Base-by-base conservation (phyloP, 2,113 vertebrate species). In the Paedocypris sp. region DNA sequence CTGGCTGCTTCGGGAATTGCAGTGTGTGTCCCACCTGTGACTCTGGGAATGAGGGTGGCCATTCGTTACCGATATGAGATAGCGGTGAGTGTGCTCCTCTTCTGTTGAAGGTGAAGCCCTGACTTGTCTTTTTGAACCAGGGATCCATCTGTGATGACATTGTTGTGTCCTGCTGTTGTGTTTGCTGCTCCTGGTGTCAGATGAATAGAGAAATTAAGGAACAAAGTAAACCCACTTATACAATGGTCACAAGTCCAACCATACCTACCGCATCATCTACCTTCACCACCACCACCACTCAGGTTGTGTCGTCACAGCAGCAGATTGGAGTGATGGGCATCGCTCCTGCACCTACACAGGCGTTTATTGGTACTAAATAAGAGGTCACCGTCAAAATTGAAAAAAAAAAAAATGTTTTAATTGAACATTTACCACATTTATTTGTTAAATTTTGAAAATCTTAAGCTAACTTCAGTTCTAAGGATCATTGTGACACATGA, bases 141-240 rank as follows among this genome's bases (percentile, higher is more conserved):
- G 64, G 69, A 3, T 42, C 8, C 31, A 1, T 71, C 13, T 71
- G 48, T 35, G 54, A 60, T 3, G 69, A 71, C 48, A 54, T 71
- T 6, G 3, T 60, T 12, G 12, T 61, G 28, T 38, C 64, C 41
- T 64, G 35, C 20, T 73, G 19, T 48, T 72, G 70, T 13, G 3
- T 48, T 2, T n/a, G 4, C 5, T 73, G 70, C 36, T 63, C 59
- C 0, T 69, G 62, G 70, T 69, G 66, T 36, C 67, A 69, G 36
- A 54, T 73, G 36, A 28, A 39, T 18, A 43, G 71, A 13, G 71
- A 73, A 20, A 60, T 73, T 1, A 32, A 28, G 12, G 20, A 57
- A 6, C 62, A 66, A 28, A 15, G 5, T 2, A 8, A 4, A 10
- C 29, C 4, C 19, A 4, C 12, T 1, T 2, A 22, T n/a, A 18